phyloP scores from a whole-genome alignment of 2,113 vertebrate genomes.

The Rhynchopsitta pachyrhyncha region DNA sequence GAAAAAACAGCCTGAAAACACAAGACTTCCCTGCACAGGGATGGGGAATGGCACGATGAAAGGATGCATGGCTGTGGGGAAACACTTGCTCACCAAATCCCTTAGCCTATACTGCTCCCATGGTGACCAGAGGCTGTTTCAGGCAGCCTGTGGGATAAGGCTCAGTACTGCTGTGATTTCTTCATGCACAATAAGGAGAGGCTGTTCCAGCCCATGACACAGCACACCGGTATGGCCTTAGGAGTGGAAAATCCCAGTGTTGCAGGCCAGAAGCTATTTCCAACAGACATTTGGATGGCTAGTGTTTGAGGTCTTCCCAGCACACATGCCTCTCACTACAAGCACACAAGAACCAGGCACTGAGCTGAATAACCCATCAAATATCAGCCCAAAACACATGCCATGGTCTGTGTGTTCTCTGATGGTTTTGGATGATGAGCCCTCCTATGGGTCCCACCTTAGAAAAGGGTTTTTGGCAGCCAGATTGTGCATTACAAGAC shows the following conservation, averaged over 20 bases:
- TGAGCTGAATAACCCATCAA: background rate
- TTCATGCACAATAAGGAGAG: background rate
- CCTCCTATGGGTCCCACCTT: background rate
- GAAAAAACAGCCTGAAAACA: slow-evolving; percentile 7
- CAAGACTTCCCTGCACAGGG: background rate
- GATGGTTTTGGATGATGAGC: background rate
- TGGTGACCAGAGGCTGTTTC: background rate
- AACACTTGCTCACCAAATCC: background rate
- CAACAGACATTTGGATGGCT: background rate
- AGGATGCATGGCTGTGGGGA: background rate
- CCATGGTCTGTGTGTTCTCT: background rate
- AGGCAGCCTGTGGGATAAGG: background rate
- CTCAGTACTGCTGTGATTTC: background rate
- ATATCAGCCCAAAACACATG: background rate
- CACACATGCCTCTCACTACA: background rate
- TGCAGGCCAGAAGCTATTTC: background rate
- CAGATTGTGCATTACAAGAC: background rate
- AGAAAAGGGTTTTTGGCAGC: background rate
- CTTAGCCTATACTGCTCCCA: background rate
- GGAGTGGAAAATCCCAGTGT: background rate
- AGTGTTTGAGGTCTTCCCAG: background rate
- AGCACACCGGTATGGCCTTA: background rate
- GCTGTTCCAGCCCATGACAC: background rate
- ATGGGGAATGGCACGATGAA: rapidly evolving
- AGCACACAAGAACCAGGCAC: background rate